Evolutionary conservation across 2,797 vertebrate species (phyloP).

Genomic region (Fratercula arctica): DNA sequence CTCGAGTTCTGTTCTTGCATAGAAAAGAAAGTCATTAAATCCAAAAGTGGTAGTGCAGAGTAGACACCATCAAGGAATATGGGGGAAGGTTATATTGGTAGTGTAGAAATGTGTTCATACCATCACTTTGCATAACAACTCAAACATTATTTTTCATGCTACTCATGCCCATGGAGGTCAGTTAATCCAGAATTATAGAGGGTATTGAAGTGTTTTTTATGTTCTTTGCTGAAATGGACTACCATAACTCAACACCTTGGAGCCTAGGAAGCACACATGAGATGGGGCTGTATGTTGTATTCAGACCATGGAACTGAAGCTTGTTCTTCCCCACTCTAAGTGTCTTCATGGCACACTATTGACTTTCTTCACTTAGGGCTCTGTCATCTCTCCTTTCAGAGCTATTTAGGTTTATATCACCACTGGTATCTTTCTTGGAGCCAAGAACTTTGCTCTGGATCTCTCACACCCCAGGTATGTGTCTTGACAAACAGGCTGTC

Average conservation of each 20-base stretch:
- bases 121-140: background rate
- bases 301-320: background rate
- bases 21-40: background rate
- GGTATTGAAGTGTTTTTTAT: background rate
- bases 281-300: background rate
- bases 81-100: background rate
- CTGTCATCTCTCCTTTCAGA: background rate
- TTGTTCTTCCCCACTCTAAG: background rate
- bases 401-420: background rate
- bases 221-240: background rate
- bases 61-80: background rate
- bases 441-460: background rate
- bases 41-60: background rate
- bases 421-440: background rate
- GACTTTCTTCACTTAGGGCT: background rate
- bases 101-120: background rate
- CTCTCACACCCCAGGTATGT: background rate
- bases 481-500: constrained; percentile 1
- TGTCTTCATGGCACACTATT: background rate
- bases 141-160: background rate
- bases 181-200: background rate
- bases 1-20: background rate
- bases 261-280: background rate
- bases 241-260: background rate
- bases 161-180: background rate